These are phyloP conservation scores for Lasioglossum malachurum DNA, from an alignment of 2,888 invertebrate genomes.

Conservation along the genomic window DNA sequence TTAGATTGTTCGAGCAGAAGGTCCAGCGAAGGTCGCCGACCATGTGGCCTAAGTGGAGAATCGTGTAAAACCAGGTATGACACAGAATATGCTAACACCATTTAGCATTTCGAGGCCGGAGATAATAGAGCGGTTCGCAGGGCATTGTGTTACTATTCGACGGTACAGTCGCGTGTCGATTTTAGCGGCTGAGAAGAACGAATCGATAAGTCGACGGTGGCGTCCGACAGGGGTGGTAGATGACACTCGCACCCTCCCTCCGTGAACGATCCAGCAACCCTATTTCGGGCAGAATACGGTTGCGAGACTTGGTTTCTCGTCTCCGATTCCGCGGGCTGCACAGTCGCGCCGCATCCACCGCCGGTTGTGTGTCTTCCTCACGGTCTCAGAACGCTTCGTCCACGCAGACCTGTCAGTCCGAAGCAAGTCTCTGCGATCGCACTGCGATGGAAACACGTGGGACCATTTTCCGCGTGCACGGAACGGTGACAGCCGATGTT, in stretches of 20 bases:
- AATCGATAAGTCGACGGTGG: conserved; percentile 34
- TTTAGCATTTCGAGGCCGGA: neutral
- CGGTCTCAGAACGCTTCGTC: conserved; percentile 23
- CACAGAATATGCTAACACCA: neutral
- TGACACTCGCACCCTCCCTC: conserved; percentile 49
- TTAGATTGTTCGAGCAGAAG: neutral
- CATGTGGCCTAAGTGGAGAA: neutral
- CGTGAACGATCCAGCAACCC: conserved; percentile 32
- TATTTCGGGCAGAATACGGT: conserved; percentile 31
- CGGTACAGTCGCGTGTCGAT: conserved; percentile 29
- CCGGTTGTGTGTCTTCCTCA: conserved; percentile 66
- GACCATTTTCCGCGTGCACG: neutral
- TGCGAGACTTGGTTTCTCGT: conserved; percentile 55
- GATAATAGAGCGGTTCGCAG: neutral
- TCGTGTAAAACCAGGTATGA: neutral
- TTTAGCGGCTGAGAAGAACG: conserved; percentile 35
- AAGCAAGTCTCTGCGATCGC: neutral
- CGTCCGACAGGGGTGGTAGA: conserved; percentile 37
- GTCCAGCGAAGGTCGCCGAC: neutral
- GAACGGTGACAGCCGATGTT: neutral
- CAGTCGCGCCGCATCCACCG: conserved; percentile 78
- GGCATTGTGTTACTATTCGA: conserved; percentile 15
- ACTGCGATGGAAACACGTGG: neutral
- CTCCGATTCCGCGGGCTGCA: conserved; percentile 57
- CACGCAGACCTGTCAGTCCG: neutral